These are phyloP conservation scores for Tetragonisca angustula DNA, from an alignment of 2,888 invertebrate genomes.

Conservation along the genomic window DNA sequence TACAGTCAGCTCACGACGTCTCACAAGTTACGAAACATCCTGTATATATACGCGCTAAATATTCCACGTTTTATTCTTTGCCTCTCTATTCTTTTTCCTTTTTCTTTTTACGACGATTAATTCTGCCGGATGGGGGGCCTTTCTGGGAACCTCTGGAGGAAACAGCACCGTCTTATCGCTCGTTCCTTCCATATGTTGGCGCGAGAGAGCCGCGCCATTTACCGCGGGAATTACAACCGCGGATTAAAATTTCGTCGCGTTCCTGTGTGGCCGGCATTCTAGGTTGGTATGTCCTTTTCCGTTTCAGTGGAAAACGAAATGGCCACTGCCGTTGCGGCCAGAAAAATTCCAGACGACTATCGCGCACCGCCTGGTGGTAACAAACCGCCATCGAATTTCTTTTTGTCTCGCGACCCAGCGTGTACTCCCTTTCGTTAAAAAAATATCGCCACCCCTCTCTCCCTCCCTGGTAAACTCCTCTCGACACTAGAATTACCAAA, in stretches of 20 bases:
- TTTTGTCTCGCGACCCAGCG: slow-evolving; percentile 9
- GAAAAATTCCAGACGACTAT: slow-evolving; percentile 45
- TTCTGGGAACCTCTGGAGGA: background rate
- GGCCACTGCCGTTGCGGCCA: slow-evolving; percentile 6
- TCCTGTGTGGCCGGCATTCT: slow-evolving; percentile 10
- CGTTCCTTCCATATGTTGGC: slow-evolving; percentile 38
- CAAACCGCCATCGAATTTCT: slow-evolving; percentile 45
- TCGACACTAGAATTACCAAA: too few species aligned
- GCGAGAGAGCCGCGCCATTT: slow-evolving; percentile 33
- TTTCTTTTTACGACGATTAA: background rate
- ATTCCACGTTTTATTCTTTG: too few species aligned
- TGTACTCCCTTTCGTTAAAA: background rate
- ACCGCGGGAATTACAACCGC: slow-evolving; percentile 38
- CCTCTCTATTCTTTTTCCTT: background rate
- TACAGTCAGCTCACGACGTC: too few species aligned
- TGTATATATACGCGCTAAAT: too few species aligned
- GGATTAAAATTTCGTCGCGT: slow-evolving; percentile 55
- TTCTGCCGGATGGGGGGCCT: background rate
- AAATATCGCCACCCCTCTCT: slow-evolving; percentile 4
- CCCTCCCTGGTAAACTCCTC: slow-evolving; percentile 3
- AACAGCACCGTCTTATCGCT: slow-evolving; percentile 24
- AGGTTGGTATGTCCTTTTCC: slow-evolving; percentile 25
- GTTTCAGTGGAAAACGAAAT: slow-evolving; percentile 25
- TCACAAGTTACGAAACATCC: too few species aligned
- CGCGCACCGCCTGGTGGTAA: slow-evolving; percentile 5